Evolutionary conservation across 2,113 vertebrate species (phyloP).

Genomic region (Grus americana): DNA sequence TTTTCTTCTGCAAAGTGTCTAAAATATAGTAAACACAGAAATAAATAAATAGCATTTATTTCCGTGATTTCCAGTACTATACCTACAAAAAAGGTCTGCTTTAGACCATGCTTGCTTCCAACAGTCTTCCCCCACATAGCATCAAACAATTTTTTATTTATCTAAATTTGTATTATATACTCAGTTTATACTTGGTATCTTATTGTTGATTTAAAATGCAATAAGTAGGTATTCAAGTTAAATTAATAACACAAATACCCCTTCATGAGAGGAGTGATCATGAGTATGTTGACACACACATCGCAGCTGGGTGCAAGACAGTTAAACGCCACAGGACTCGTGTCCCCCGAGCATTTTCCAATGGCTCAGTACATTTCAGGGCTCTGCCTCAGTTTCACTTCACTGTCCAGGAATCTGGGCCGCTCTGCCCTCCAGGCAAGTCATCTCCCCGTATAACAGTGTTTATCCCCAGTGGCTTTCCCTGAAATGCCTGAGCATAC

Average conservation of each 20-base stretch:
- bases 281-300: background rate
- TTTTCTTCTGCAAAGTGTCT: background rate
- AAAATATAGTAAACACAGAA: background rate
- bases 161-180: background rate
- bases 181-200: background rate
- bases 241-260: background rate
- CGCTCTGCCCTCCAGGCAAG: background rate
- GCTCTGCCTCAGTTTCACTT: background rate
- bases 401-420: background rate
- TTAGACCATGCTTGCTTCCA: background rate
- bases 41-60: background rate
- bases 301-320: background rate
- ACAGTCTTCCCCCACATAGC: background rate
- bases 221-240: background rate
- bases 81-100: background rate
- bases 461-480: background rate
- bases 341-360: background rate
- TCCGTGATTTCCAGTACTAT: background rate
- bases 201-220: background rate
- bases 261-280: background rate
- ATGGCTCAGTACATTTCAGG: background rate
- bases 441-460: background rate
- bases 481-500: background rate
- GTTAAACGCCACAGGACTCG: background rate
- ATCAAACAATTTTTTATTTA: background rate